Percentiles rank a stretch among this genome's conserved stretches.
These are phyloP conservation scores for Biston betularia DNA, from an alignment of 2,888 invertebrate species.

Conservation along the genomic window DNA sequence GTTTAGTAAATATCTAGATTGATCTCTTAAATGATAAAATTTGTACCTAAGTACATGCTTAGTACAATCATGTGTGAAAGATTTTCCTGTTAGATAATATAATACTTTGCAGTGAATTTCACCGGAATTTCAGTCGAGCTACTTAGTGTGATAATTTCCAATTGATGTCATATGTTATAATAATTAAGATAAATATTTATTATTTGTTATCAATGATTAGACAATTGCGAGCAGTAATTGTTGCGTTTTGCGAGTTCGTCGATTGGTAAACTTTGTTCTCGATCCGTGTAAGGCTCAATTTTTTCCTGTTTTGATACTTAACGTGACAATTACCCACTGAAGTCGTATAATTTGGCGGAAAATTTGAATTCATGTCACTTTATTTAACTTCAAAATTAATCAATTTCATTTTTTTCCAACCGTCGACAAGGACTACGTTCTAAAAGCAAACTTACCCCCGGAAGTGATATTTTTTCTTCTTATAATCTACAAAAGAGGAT, in stretches of 20 bases:
- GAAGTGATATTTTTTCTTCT: conserved; percentile 32
- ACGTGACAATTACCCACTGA: conserved; percentile 1
- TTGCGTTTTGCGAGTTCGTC: background rate
- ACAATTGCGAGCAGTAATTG: background rate
- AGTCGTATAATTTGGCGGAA: background rate
- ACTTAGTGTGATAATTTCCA: background rate
- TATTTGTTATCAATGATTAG: background rate
- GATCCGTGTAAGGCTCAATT: background rate
- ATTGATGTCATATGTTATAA: background rate
- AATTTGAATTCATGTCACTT: background rate
- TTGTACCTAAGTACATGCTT: background rate
- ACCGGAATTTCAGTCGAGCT: background rate
- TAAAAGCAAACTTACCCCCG: conserved; percentile 1
- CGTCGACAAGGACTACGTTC: background rate
- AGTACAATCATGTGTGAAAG: background rate
- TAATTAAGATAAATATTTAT: background rate
- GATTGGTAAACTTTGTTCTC: conserved; percentile 15
- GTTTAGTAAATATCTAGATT: background rate
- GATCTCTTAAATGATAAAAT: background rate
- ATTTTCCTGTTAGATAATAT: conserved; percentile 11
- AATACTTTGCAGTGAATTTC: background rate
- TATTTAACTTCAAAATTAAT: background rate
- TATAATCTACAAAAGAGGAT: conserved; percentile 27
- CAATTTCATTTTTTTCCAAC: background rate
- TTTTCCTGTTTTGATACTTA: conserved; percentile 13